These are phyloP conservation scores for Sparus aurata DNA, from an alignment of 2,797 vertebrate genomes.

Conservation along the genomic window DNA sequence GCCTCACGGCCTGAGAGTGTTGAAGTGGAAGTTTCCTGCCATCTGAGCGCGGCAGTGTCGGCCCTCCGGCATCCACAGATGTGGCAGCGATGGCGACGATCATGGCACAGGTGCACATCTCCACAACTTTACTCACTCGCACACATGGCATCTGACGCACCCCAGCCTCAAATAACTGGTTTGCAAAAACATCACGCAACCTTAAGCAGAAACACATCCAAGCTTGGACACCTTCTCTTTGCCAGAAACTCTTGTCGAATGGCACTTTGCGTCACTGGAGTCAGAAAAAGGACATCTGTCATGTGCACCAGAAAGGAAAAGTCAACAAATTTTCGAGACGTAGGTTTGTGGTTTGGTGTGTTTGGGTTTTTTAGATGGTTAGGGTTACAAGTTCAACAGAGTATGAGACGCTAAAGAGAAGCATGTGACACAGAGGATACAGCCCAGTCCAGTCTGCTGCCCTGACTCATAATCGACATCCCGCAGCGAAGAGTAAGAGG, in stretches of 20 bases:
- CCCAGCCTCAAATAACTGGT: conserved; percentile 44
- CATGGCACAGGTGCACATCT: conserved; percentile 71
- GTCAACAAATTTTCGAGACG: conserved; percentile 19
- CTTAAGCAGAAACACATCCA: conserved; percentile 55
- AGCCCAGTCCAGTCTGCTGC: conserved; percentile 71
- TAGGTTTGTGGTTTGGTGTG: conserved; percentile 59
- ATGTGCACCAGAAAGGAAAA: conserved; percentile 36
- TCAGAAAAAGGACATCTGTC: conserved; percentile 14
- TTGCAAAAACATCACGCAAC: conserved; percentile 69
- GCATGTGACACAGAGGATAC: conserved; percentile 74
- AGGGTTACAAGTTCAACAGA: conserved; percentile 69
- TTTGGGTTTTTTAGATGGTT: conserved; percentile 46
- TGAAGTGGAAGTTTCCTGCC: conserved; percentile 50
- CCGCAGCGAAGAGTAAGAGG: conserved; percentile 63
- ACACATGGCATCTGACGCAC: conserved; percentile 68
- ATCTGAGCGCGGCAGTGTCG: conserved; percentile 30
- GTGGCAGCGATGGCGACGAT: conserved; percentile 37
- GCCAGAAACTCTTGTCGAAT: conserved; percentile 1
- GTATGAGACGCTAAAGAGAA: conserved; percentile 22
- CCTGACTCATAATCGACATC: conserved; percentile 80
- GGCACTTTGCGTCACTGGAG: not conserved
- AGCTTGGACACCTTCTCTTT: conserved; percentile 15
- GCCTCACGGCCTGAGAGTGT: conserved; percentile 22
- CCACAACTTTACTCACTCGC: conserved; percentile 61
- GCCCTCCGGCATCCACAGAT: conserved; percentile 36